phyloP scores from a whole-genome alignment of 2,113 vertebrate genomes.

The Coptodon rendalli region DNA sequence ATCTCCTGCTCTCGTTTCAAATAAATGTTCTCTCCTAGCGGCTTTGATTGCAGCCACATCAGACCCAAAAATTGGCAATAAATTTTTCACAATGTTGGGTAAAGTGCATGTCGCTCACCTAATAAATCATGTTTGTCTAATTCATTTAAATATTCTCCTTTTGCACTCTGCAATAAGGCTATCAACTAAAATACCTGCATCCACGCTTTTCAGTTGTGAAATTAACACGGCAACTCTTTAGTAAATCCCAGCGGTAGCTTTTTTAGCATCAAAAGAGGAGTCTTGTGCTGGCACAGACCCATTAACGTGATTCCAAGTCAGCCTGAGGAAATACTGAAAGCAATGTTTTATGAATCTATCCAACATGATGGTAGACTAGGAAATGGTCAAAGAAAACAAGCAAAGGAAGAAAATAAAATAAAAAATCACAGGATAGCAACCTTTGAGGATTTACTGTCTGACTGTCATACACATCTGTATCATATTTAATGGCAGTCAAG shows the following conservation, averaged over 20 bases:
- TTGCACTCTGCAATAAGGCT: not conserved
- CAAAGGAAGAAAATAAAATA: not conserved
- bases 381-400: not conserved
- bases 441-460: not conserved
- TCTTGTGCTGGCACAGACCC: not conserved
- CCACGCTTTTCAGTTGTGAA: not conserved
- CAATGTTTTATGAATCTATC: not conserved
- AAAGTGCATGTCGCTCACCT: not conserved
- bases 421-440: not conserved
- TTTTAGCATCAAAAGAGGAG: not conserved
- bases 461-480: not conserved
- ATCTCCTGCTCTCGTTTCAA: not conserved
- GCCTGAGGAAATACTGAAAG: not conserved
- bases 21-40: not conserved
- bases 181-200: accelerated
- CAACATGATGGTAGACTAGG: not conserved
- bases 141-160: not conserved
- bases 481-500: not conserved
- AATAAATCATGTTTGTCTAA: not conserved
- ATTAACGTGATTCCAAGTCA: not conserved
- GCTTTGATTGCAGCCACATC: not conserved
- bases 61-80: not conserved
- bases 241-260: not conserved
- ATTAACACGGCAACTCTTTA: not conserved
- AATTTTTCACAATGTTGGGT: not conserved